Conservation (phyloP, 2,888 invertebrate species). For the Ephialtes manifestator region DNA sequence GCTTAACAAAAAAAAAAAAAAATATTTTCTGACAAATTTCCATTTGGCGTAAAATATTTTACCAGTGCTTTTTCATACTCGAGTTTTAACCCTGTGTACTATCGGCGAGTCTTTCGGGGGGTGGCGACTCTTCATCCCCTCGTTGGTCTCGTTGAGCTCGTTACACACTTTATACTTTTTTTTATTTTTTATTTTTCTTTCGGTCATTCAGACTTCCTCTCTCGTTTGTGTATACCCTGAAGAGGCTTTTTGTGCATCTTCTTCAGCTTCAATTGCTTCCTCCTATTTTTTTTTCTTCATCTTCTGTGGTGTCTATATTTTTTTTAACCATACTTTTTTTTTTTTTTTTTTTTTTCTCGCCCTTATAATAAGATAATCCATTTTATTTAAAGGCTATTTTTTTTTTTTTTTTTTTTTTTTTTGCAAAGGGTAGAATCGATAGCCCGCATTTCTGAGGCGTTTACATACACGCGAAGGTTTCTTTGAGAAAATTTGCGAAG, state of each 20-base stretch:
- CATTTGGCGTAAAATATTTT: background rate
- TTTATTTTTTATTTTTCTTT: conserved; percentile 33
- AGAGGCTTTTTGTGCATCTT: conserved; percentile 13
- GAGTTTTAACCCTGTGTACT: background rate
- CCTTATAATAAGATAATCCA: too few relatives aligned
- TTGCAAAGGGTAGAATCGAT: background rate
- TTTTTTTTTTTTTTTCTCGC: background rate
- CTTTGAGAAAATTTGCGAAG: conserved; percentile 17
- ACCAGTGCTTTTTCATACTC: background rate
- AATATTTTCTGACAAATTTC: background rate
- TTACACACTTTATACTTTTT: conserved; percentile 55
- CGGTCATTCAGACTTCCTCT: conserved; percentile 10
- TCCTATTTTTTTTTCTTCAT: background rate
- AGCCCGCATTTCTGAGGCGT: background rate
- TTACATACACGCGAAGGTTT: background rate
- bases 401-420: too few relatives aligned
- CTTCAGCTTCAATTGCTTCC: conserved; percentile 23
- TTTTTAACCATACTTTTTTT: background rate
- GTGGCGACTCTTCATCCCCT: conserved; percentile 23
- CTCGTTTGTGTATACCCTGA: conserved; percentile 10
- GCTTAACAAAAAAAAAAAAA: background rate
- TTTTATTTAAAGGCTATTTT: background rate
- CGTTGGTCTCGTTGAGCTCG: conserved; percentile 58
- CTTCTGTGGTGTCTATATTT: too few relatives aligned
- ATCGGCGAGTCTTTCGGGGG: conserved; percentile 53